Evolutionary conservation across 1,140 invertebrate genomes (phyloP).

Genomic region (Bombus haemorrhoidalis): DNA sequence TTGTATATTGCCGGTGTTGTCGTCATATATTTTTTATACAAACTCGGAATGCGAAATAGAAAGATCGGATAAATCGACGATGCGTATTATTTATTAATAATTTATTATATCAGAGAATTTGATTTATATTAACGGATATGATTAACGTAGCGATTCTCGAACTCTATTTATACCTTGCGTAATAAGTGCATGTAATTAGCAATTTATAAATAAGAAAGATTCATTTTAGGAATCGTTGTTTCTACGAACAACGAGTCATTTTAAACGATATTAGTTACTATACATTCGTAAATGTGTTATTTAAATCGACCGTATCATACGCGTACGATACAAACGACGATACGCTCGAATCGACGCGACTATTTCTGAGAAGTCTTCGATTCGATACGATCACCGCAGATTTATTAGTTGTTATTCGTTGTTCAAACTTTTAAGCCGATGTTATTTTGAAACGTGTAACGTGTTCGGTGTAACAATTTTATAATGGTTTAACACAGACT

Average conservation of each 20-base stretch:
- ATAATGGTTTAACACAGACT: slow-evolving; percentile 36
- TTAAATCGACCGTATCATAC: neutral
- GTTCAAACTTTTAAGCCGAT: slow-evolving; percentile 22
- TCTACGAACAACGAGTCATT: neutral
- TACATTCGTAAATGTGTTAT: neutral
- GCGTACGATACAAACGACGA: neutral
- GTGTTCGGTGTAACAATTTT: slow-evolving; percentile 43
- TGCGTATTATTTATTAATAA: slow-evolving; percentile 18
- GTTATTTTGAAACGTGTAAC: slow-evolving; percentile 13
- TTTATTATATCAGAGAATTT: neutral
- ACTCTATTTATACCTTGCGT: neutral
- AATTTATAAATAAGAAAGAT: neutral
- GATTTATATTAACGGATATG: neutral
- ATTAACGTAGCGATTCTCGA: neutral
- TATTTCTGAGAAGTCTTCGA: neutral
- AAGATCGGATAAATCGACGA: neutral
- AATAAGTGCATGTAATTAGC: neutral
- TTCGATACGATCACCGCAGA: neutral
- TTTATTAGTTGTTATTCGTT: neutral
- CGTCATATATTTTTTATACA: slow-evolving; percentile 48
- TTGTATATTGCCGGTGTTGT: slow-evolving; percentile 23
- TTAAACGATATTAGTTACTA: neutral
- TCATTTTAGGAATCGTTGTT: neutral
- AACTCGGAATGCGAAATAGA: neutral
- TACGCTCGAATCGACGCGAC: neutral